Conservation (phyloP, 2,888 invertebrate species). For the Meiosimyza platycephala region DNA sequence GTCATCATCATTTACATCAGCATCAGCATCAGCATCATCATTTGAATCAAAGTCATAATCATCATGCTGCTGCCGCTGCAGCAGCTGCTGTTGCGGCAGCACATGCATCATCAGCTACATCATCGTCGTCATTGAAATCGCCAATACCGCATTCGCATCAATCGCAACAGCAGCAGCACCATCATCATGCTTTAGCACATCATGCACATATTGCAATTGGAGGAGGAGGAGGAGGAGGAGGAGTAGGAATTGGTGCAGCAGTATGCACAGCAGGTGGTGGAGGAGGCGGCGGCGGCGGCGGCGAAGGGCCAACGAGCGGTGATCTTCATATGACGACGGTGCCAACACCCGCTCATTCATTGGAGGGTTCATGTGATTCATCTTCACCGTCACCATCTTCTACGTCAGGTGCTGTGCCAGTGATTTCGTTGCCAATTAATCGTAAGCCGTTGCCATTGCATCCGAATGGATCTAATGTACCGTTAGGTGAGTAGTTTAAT, state of each 20-base stretch:
- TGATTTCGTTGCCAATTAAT: slow-evolving; percentile 64
- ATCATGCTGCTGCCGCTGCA: slow-evolving; percentile 54
- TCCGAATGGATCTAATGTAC: slow-evolving; percentile 66
- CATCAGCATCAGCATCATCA: slow-evolving; percentile 67
- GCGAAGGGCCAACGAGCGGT: slow-evolving; percentile 26
- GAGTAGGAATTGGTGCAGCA: slow-evolving; percentile 66
- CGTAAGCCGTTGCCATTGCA: slow-evolving; percentile 68
- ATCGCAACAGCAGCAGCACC: no score
- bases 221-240: slow-evolving; percentile 32
- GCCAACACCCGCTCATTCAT: slow-evolving; percentile 66
- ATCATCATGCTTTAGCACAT: slow-evolving; percentile 50
- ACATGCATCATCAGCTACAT: slow-evolving; percentile 46
- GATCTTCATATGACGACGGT: slow-evolving; percentile 64
- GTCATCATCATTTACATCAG: slow-evolving; percentile 62
- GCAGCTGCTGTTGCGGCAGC: slow-evolving; percentile 48
- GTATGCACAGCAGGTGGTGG: neutral
- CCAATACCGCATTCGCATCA: slow-evolving; percentile 46
- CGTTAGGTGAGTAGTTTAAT: slow-evolving; percentile 65
- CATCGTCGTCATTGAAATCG: slow-evolving; percentile 21
- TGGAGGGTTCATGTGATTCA: slow-evolving; percentile 71
- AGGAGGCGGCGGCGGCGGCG: no score
- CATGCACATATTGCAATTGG: slow-evolving; percentile 29
- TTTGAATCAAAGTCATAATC: slow-evolving; percentile 69
- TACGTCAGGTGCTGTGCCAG: slow-evolving; percentile 63
- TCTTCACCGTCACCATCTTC: slow-evolving; percentile 74